Percentiles rank a stretch among this genome's conserved stretches.
phyloP scores from a whole-genome alignment of 53 echinoderm and acorn worm genomes.

The Henricia sp. region DNA sequence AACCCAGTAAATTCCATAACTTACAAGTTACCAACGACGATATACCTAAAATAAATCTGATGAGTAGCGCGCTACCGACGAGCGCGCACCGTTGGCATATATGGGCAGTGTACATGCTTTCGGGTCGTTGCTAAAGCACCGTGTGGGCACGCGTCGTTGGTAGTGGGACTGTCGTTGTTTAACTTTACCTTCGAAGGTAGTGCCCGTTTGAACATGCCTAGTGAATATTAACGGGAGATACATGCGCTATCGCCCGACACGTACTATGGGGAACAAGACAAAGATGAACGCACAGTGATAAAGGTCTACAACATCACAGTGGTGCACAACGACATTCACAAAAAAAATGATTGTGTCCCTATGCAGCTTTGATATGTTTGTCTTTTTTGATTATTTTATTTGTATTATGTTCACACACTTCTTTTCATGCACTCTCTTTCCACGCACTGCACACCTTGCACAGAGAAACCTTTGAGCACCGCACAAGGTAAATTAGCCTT shows the following conservation, averaged over 20 bases:
- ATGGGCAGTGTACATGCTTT: not conserved
- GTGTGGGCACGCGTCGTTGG: too few relatives aligned
- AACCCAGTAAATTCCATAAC: not conserved
- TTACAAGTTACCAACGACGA: not conserved
- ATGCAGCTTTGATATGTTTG: not conserved
- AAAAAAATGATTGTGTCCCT: not conserved
- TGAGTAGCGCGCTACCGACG: not conserved
- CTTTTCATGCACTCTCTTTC: not conserved
- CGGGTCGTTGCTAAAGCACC: too few relatives aligned
- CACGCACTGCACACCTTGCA: constrained; percentile 12
- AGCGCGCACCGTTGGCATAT: too few relatives aligned
- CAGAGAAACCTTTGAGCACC: constrained; percentile 48
- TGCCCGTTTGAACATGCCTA: too few relatives aligned
- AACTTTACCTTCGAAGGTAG: too few relatives aligned
- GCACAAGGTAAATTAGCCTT: constrained; percentile 24
- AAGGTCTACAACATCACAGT: not conserved
- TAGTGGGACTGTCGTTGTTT: too few relatives aligned
- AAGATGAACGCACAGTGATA: too few relatives aligned
- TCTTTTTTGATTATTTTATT: not conserved
- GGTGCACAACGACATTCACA: not conserved
- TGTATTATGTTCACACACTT: not conserved
- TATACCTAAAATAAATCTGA: not conserved
- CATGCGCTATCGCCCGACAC: too few relatives aligned
- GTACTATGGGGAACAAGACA: too few relatives aligned
- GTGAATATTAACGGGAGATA: too few relatives aligned